These are phyloP conservation scores for Bubo bubo DNA, from an alignment of 2,113 vertebrate genomes.

Conservation along the genomic window DNA sequence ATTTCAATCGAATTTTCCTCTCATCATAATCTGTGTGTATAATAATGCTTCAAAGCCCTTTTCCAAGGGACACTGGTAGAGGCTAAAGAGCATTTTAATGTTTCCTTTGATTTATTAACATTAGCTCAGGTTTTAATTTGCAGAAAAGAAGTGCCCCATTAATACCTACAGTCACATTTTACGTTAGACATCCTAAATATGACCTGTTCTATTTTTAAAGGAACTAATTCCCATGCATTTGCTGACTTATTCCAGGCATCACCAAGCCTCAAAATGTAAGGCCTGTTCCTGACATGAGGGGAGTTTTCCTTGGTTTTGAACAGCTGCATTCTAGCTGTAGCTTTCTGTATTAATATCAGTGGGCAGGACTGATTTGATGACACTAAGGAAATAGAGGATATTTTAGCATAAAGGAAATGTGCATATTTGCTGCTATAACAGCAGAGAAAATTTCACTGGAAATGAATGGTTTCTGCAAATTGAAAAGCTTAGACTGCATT, in stretches of 20 bases:
- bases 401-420: neutral
- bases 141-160: neutral
- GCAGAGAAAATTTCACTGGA: neutral
- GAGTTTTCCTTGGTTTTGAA: neutral
- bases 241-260: neutral
- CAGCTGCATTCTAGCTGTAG: neutral
- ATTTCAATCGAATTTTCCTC: neutral
- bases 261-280: neutral
- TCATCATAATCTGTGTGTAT: neutral
- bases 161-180: neutral
- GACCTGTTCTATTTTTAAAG: neutral
- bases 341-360: neutral
- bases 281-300: neutral
- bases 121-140: neutral
- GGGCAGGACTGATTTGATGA: neutral
- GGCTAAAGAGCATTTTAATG: neutral
- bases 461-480: neutral
- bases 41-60: neutral
- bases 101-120: conserved; percentile 33
- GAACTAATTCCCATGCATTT: neutral
- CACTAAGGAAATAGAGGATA: neutral
- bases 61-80: neutral
- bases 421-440: neutral
- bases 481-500: neutral
- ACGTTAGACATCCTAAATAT: neutral